Conservation (phyloP, 1,140 invertebrate genomes). For the Camponotus pennsylvanicus region DNA sequence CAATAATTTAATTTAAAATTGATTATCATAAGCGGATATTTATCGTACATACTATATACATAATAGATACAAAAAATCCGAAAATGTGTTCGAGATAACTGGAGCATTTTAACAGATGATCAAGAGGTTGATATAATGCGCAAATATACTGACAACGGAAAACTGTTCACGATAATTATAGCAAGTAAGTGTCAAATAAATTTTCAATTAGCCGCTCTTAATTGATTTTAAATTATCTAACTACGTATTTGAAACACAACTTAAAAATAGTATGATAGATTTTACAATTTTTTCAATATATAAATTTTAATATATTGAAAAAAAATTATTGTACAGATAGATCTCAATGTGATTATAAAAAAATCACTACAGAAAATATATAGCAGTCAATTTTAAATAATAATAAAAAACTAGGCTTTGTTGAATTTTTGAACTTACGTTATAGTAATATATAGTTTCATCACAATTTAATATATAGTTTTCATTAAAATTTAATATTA, state of each 20-base stretch:
- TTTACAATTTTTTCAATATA: background rate
- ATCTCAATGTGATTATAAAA: background rate
- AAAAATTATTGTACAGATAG: too few species aligned
- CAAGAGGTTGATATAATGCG: conserved; percentile 19
- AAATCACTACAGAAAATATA: background rate
- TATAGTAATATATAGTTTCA: background rate
- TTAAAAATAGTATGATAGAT: background rate
- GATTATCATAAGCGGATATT: background rate
- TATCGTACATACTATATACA: background rate
- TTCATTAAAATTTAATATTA: background rate
- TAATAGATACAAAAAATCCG: conserved; percentile 25
- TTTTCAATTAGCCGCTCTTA: background rate
- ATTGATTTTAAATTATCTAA: background rate
- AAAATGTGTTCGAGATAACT: background rate
- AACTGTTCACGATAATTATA: background rate
- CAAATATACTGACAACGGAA: background rate
- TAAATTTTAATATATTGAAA: background rate
- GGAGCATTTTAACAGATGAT: background rate
- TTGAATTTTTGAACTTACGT: background rate
- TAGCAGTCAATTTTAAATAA: background rate
- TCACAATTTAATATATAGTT: background rate
- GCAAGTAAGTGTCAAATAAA: conserved; percentile 10
- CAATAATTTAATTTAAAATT: conserved; percentile 13
- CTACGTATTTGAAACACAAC: background rate
- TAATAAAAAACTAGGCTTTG: background rate